These are phyloP conservation scores for Leucoraja erinaceus DNA, from an alignment of 2,113 vertebrate genomes.

Conservation along the genomic window DNA sequence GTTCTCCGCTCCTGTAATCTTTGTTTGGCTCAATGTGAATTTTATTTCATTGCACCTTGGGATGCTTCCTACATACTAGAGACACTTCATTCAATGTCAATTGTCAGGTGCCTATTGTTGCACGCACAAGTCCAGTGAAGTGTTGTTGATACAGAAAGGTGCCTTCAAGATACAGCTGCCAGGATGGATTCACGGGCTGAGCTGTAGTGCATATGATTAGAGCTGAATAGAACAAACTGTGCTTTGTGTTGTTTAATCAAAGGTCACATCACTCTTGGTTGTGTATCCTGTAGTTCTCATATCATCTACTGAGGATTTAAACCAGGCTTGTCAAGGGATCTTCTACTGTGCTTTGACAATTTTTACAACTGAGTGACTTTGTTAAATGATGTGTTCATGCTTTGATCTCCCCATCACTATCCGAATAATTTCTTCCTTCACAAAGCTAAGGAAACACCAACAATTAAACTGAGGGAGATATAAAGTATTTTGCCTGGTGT, in stretches of 20 bases:
- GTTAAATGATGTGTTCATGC: background rate
- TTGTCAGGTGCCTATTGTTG: no score
- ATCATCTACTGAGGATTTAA: background rate
- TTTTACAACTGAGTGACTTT: background rate
- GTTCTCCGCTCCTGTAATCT: background rate
- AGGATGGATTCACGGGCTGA: background rate
- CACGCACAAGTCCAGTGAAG: no score
- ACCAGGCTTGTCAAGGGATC: background rate
- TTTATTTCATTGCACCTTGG: background rate
- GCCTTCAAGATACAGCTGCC: background rate
- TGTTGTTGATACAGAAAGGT: background rate
- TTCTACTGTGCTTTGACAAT: background rate
- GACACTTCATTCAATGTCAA: no score
- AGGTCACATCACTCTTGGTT: background rate
- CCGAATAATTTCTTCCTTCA: background rate
- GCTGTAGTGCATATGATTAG: no score
- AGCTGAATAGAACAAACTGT: constrained; percentile 18
- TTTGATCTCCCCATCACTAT: background rate
- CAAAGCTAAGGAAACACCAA: background rate
- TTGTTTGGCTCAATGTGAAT: background rate
- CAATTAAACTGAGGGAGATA: background rate
- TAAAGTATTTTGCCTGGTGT: no score
- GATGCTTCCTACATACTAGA: background rate
- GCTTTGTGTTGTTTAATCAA: constrained; percentile 14
- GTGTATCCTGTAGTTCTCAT: background rate